These are phyloP conservation scores for Mastomys coucha DNA, from an alignment of 2,113 vertebrate genomes.

Conservation along the genomic window DNA sequence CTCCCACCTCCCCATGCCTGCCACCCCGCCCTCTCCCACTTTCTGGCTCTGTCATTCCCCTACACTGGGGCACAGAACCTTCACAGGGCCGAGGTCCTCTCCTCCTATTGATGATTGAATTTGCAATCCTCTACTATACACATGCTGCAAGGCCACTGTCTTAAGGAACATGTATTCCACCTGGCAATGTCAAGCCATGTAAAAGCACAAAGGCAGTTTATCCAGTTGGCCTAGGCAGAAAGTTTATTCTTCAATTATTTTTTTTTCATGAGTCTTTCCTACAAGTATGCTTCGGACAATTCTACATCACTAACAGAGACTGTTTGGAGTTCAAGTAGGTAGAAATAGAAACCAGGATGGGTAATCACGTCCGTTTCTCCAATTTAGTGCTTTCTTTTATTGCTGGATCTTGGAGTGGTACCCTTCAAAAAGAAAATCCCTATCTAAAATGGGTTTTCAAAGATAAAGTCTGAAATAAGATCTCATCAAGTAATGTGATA, in stretches of 20 bases:
- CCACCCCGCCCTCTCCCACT: too few species aligned
- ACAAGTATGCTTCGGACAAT: not conserved
- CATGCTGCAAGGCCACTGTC: not conserved
- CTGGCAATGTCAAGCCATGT: constrained; percentile 56
- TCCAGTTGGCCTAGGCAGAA: constrained; percentile 33
- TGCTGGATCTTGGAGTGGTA: not conserved
- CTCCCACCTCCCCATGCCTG: too few species aligned
- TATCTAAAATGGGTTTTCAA: not conserved
- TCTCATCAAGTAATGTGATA: not conserved
- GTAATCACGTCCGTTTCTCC: rapidly evolving
- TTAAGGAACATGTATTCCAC: constrained; percentile 65
- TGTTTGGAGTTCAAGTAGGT: not conserved
- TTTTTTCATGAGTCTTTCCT: constrained; percentile 22
- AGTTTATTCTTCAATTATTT: constrained; percentile 64
- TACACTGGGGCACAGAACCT: too few species aligned
- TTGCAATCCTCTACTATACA: too few species aligned
- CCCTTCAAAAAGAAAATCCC: not conserved
- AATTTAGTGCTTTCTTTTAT: not conserved
- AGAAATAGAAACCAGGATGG: not conserved
- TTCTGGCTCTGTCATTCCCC: too few species aligned
- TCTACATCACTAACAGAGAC: not conserved
- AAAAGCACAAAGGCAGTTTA: constrained; percentile 78
- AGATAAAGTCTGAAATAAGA: not conserved
- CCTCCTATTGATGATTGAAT: too few species aligned
- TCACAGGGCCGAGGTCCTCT: too few species aligned